phyloP scores from a whole-genome alignment of 2,888 invertebrate genomes.

The Heliconius erato region DNA sequence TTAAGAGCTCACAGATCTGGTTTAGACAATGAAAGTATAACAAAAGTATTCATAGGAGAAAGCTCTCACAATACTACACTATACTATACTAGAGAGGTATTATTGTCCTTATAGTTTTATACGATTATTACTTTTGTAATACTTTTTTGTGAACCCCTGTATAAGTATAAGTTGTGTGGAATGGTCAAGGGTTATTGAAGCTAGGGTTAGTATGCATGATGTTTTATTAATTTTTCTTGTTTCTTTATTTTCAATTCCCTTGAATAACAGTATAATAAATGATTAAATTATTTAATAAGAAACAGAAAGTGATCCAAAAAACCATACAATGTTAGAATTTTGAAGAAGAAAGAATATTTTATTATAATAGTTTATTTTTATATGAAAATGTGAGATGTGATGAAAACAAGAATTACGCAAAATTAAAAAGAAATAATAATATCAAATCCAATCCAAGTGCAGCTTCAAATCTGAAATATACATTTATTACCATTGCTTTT shows the following conservation, averaged over 20 bases:
- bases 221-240: not conserved
- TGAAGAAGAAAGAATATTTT: no score
- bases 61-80: not conserved
- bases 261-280: no score
- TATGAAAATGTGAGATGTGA: no score
- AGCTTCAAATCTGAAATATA: not conserved
- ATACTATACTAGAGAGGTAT: not conserved
- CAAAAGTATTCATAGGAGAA: constrained; percentile 10
- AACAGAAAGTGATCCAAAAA: no score
- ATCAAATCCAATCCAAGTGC: not conserved
- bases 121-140: constrained; percentile 26
- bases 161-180: constrained; percentile 14
- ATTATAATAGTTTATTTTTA: no score
- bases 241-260: not conserved
- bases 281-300: no score
- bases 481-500: no score
- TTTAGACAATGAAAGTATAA: not conserved
- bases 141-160: not conserved
- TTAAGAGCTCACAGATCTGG: constrained; percentile 7
- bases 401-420: not conserved
- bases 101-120: constrained; percentile 17
- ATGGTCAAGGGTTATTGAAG: constrained; percentile 6
- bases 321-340: no score
- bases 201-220: constrained; percentile 3
- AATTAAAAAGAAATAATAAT: not conserved